phyloP scores from a whole-genome alignment of 2,888 invertebrate genomes.

The Meta bourneti region DNA sequence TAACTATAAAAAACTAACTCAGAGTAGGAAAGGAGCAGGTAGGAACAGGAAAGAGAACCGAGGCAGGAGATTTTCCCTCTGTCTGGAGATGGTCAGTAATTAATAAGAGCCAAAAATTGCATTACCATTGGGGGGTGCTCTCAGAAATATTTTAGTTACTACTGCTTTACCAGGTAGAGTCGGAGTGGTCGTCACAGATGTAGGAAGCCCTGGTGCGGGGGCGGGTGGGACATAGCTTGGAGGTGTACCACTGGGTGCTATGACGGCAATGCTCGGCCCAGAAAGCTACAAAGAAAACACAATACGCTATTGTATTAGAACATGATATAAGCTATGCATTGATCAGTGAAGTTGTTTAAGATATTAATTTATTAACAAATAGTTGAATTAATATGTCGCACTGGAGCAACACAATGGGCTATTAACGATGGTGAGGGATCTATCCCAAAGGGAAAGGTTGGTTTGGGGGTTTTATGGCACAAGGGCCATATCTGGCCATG shows the following conservation, averaged over 20 bases:
- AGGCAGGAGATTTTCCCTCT: neutral
- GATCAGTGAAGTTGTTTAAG: neutral
- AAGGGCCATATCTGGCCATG: too few species aligned
- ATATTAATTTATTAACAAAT: neutral
- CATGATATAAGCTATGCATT: too few species aligned
- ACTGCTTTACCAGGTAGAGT: slow-evolving; percentile 60
- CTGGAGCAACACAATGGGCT: too few species aligned
- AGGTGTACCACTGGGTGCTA: slow-evolving; percentile 74
- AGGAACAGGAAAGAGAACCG: neutral
- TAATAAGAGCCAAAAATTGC: slow-evolving; percentile 5
- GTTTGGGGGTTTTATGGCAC: too few species aligned
- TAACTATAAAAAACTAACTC: neutral
- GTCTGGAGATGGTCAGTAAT: neutral
- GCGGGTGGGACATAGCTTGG: slow-evolving; percentile 76
- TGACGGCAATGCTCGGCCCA: slow-evolving; percentile 64
- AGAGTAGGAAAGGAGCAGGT: neutral
- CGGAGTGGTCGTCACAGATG: slow-evolving; percentile 71
- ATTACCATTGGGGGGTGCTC: slow-evolving; percentile 29
- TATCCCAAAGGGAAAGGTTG: too few species aligned
- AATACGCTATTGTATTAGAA: too few species aligned
- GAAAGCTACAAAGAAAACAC: slow-evolving; percentile 61
- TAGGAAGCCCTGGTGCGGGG: slow-evolving; percentile 59
- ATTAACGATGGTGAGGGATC: too few species aligned
- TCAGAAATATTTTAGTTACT: slow-evolving; percentile 46
- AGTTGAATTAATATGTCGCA: neutral